phyloP scores from a whole-genome alignment of 2,113 vertebrate species.

The Microcebus jonahi region DNA sequence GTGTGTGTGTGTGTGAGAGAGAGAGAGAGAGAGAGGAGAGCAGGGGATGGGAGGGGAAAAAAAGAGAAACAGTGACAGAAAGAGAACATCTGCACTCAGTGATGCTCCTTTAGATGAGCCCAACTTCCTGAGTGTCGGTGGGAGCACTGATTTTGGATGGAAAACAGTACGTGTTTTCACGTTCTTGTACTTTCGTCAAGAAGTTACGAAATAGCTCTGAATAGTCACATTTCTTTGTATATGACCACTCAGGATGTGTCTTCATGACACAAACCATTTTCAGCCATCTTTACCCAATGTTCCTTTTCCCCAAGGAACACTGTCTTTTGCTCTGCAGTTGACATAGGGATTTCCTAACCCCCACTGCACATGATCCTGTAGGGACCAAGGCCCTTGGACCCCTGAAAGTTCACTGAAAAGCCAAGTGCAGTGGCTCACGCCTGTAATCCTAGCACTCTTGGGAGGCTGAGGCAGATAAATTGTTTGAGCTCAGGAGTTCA shows the following conservation, averaged over 20 bases:
- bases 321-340: background rate
- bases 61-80: background rate
- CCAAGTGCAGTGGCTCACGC: too few relatives aligned
- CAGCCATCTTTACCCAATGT: background rate
- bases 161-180: background rate
- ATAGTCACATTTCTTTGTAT: background rate
- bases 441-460: too few relatives aligned
- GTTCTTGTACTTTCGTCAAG: background rate
- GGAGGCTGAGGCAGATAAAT: too few relatives aligned
- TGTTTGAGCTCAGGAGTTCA: too few relatives aligned
- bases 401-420: too few relatives aligned
- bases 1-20: background rate
- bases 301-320: background rate
- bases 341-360: background rate
- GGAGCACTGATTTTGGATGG: background rate
- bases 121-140: background rate
- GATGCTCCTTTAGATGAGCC: background rate
- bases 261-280: background rate
- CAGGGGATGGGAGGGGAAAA: rapidly evolving
- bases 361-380: too few relatives aligned
- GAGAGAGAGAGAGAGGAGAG: too few relatives aligned
- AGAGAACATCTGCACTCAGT: rapidly evolving
- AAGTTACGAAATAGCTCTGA: background rate
- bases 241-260: background rate
- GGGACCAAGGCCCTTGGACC: too few relatives aligned